These are phyloP conservation scores for Myripristis murdjan DNA, from an alignment of 2,797 vertebrate species.

Conservation along the genomic window DNA sequence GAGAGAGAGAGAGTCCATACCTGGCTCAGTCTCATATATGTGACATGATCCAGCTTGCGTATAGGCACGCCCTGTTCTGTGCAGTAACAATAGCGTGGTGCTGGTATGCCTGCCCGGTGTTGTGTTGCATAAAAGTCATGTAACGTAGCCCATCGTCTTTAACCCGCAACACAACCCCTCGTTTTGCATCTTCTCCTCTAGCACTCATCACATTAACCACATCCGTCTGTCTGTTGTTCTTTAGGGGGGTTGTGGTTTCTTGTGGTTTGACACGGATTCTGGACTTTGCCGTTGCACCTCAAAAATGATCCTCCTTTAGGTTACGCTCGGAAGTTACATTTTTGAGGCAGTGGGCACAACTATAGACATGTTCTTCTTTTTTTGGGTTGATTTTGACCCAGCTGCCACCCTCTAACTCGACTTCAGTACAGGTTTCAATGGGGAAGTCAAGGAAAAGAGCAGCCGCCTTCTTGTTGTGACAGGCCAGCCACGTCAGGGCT, in stretches of 20 bases:
- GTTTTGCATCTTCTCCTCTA: slow-evolving; percentile 14
- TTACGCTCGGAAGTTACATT: not conserved
- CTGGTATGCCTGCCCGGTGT: not conserved
- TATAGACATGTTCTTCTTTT: not conserved
- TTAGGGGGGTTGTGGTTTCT: not conserved
- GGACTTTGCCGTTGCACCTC: not conserved
- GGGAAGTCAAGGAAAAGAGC: no score
- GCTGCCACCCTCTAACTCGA: no score
- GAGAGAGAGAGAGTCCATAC: not conserved
- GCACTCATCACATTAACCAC: not conserved
- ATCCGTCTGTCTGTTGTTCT: not conserved
- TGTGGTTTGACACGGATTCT: not conserved
- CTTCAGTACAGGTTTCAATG: no score
- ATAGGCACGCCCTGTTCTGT: slow-evolving; percentile 33
- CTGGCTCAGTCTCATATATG: slow-evolving; percentile 10
- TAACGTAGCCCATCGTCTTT: slow-evolving; percentile 5
- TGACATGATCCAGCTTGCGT: slow-evolving; percentile 32
- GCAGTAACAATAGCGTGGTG: not conserved
- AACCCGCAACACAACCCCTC: slow-evolving; percentile 17
- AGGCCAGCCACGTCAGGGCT: not conserved
- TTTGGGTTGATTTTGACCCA: no score
- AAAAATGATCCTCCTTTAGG: not conserved
- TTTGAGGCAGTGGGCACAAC: not conserved
- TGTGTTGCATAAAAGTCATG: slow-evolving; percentile 52
- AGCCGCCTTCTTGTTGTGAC: not conserved